Conservation (phyloP, 2,888 invertebrate genomes). For the Hedychridium roseum region DNA sequence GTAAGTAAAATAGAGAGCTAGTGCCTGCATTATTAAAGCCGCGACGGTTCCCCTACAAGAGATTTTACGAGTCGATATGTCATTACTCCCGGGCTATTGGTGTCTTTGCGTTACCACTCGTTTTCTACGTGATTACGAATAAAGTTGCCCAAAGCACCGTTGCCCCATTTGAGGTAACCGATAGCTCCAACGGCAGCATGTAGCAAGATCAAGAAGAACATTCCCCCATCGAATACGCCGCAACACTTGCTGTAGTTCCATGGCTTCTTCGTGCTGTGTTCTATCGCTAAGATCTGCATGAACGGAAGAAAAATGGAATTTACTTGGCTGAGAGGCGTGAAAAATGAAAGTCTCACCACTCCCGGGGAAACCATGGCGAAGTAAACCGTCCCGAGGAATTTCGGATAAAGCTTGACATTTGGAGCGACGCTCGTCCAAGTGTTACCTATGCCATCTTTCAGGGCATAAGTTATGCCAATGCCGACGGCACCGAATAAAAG, state of each 20-base stretch:
- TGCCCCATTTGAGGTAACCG: conserved; percentile 45
- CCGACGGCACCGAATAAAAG: conserved; percentile 29
- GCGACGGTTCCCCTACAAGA: conserved; percentile 23
- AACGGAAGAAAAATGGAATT: not conserved
- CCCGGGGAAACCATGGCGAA: conserved; percentile 47
- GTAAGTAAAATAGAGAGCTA: conserved; percentile 44
- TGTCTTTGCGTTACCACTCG: conserved; percentile 27
- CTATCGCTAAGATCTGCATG: conserved; percentile 37
- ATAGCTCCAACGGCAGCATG: conserved; percentile 35
- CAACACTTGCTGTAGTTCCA: conserved; percentile 36
- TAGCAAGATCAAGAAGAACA: conserved; percentile 32
- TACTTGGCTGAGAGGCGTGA: not conserved
- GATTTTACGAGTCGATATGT: not conserved
- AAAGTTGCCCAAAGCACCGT: conserved; percentile 37
- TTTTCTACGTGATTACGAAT: conserved; percentile 38
- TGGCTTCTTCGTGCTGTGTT: conserved; percentile 42
- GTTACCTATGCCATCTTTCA: conserved; percentile 35
- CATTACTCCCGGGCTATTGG: not conserved
- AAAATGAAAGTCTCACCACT: conserved; percentile 27
- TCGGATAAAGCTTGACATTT: conserved; percentile 35
- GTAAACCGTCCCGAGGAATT: conserved; percentile 42
- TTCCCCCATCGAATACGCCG: conserved; percentile 45
- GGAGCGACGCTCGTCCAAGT: conserved; percentile 31
- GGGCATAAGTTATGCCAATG: conserved; percentile 36
- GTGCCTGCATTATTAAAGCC: conserved; percentile 38